Percentiles rank a stretch among this genome's conserved stretches.
Evolutionary conservation across 2,888 invertebrate species (phyloP).

Genomic region (Megalurothrips usitatus): DNA sequence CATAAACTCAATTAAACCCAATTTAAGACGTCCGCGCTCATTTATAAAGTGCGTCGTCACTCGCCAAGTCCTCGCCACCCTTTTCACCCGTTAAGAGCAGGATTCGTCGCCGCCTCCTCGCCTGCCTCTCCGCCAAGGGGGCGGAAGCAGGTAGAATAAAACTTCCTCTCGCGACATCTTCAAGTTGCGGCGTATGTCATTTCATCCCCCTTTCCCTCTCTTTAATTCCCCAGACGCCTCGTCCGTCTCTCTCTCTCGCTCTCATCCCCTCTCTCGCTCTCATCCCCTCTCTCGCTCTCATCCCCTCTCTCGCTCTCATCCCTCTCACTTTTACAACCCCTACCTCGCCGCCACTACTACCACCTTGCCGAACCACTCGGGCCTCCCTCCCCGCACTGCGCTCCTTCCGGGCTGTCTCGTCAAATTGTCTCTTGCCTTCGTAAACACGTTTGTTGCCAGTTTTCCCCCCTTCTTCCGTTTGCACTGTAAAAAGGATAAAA

Average conservation of each 20-base stretch:
- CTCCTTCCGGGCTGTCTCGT: background rate
- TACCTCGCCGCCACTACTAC: background rate
- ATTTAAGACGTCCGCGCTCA: background rate
- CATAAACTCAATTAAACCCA: conserved; percentile 17
- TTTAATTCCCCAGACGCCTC: background rate
- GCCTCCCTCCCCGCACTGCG: background rate
- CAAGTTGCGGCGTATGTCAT: conserved; percentile 1
- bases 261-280: background rate
- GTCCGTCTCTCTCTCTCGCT: background rate
- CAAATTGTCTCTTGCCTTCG: background rate
- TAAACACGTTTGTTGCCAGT: background rate
- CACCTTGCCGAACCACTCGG: background rate
- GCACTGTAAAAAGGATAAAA: conserved; percentile 13
- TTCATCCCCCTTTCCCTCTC: background rate
- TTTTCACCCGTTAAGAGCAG: too few relatives aligned
- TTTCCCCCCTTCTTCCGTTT: background rate
- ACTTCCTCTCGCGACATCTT: background rate
- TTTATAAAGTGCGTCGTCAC: background rate
- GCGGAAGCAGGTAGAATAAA: background rate
- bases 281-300: background rate
- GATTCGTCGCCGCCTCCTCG: too few relatives aligned
- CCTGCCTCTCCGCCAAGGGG: background rate
- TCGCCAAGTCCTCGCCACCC: background rate
- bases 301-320: background rate
- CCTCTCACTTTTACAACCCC: background rate